Base-by-base conservation (phyloP, 1,140 invertebrate species). In the Ephestia elutella region DNA sequence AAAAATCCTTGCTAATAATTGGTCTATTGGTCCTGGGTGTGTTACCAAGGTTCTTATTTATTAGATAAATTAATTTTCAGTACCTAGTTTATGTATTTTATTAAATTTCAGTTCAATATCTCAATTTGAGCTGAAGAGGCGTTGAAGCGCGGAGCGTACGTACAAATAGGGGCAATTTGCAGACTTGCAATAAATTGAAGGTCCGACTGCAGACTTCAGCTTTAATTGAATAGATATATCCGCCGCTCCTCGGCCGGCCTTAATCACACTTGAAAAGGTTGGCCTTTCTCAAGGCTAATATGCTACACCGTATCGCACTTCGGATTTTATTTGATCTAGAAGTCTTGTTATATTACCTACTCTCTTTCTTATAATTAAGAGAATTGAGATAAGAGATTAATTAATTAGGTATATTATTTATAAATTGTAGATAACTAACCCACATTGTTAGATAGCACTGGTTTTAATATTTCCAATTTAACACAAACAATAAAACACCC, bases 141-240 rank as follows among this genome's bases (percentile, higher is more conserved):
- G n/a, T 44, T 13, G 38, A 44, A 10, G n/a, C 38, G 13, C 15
- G n/a, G n/a, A 44, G 2, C 38, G 38, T 44, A 44, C 38, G 38
- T 44, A 44, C 38, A 17, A 83, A 79, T 82, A 75, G 63, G 62
- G 70, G 48, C 70, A 80, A 80, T 84, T 82, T 71, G 69, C 65
- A 62, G 59, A 70, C 63, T 77, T 80, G 73, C 77, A 76, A 78
- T 85, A 82, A 81, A 84, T 80, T 70, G 70, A 77, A 70, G 69
- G 59, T 71, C 72, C 70, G 73, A 75, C 68, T 78, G 56, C 71
- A 75, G 78, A 82, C 67, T 84, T 71, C 66, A 74, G 65, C 59
- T 71, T 85, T 86, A 87, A 87, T 87, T 87, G 78, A 82, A 87
- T 87, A 83, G 84, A 84, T 87, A 84, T 78, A 73, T 79, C 74